These are phyloP conservation scores for Daktulosphaira vitifoliae DNA, from an alignment of 1,140 invertebrate species.

Conservation along the genomic window DNA sequence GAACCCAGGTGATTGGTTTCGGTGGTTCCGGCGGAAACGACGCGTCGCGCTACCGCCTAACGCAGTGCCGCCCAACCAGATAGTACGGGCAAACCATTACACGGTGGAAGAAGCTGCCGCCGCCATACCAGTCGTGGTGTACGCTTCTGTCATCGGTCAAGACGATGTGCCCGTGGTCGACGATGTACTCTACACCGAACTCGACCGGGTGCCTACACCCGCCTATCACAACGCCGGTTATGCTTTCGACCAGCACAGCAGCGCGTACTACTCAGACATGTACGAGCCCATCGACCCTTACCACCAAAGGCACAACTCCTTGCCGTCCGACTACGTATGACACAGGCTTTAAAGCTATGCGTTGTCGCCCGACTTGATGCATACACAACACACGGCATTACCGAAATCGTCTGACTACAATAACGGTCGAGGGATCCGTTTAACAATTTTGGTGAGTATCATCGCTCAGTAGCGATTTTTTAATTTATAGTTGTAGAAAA, in stretches of 20 bases:
- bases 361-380: too few relatives aligned
- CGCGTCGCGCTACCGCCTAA: slow-evolving; percentile 17
- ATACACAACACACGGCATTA: too few relatives aligned
- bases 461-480: too few relatives aligned
- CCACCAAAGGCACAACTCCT: slow-evolving; percentile 21
- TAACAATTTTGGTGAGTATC: too few relatives aligned
- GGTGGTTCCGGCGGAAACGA: slow-evolving; percentile 31
- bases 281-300: slow-evolving; percentile 26
- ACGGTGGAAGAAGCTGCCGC: slow-evolving; percentile 26
- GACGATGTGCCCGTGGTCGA: slow-evolving; percentile 1
- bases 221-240: slow-evolving; percentile 29
- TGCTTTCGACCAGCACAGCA: slow-evolving; percentile 29
- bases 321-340: slow-evolving; percentile 30
- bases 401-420: too few relatives aligned
- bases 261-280: slow-evolving; percentile 29
- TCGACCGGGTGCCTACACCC: slow-evolving; percentile 25
- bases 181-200: slow-evolving; percentile 28
- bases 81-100: slow-evolving; percentile 27
- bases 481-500: too few relatives aligned
- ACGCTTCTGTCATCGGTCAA: slow-evolving; percentile 25
- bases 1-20: slow-evolving; percentile 29
- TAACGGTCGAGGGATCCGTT: too few relatives aligned
- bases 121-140: slow-evolving; percentile 26
- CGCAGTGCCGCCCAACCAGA: slow-evolving; percentile 27
- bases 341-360: too few relatives aligned